Conservation (phyloP, 2,797 vertebrate genomes). For the Poliocrania exsul region DNA sequence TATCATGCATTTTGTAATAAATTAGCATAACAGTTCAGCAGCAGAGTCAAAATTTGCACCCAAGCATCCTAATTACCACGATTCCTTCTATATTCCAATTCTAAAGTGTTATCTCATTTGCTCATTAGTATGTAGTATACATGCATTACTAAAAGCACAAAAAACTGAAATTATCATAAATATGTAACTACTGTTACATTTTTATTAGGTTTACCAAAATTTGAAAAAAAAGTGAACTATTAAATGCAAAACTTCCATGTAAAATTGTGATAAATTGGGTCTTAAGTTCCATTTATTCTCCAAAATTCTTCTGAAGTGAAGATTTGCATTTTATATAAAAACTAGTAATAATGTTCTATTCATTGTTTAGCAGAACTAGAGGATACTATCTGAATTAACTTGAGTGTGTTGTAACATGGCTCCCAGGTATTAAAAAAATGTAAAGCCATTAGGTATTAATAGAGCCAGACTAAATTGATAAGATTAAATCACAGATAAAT, state of each 20-base stretch:
- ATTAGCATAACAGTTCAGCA: slow-evolving; percentile 60
- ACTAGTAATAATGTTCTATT: background rate
- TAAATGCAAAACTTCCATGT: background rate
- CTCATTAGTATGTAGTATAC: slow-evolving; percentile 47
- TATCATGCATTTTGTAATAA: slow-evolving; percentile 50
- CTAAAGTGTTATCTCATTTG: slow-evolving; percentile 23
- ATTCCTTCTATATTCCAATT: slow-evolving; percentile 25
- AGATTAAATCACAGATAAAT: slow-evolving; percentile 57
- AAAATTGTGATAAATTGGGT: background rate
- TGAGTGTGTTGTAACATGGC: background rate
- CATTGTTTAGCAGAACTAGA: slow-evolving; percentile 10
- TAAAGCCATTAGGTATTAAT: slow-evolving; percentile 54
- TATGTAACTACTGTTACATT: slow-evolving; percentile 26
- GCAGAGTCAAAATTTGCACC: slow-evolving; percentile 50
- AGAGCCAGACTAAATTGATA: slow-evolving; percentile 38
- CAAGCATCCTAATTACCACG: slow-evolving; percentile 38
- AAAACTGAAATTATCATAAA: slow-evolving; percentile 54
- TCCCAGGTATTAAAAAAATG: slow-evolving; percentile 42
- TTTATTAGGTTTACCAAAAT: slow-evolving; percentile 36
- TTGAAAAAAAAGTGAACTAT: background rate
- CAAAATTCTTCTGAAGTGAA: background rate
- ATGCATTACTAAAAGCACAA: slow-evolving; percentile 21
- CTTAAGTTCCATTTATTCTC: background rate
- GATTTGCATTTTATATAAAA: background rate
- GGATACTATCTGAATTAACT: slow-evolving; percentile 25